These are phyloP conservation scores for Pristionchus japonicus DNA, from an alignment of 2,888 invertebrate genomes.

Conservation along the genomic window DNA sequence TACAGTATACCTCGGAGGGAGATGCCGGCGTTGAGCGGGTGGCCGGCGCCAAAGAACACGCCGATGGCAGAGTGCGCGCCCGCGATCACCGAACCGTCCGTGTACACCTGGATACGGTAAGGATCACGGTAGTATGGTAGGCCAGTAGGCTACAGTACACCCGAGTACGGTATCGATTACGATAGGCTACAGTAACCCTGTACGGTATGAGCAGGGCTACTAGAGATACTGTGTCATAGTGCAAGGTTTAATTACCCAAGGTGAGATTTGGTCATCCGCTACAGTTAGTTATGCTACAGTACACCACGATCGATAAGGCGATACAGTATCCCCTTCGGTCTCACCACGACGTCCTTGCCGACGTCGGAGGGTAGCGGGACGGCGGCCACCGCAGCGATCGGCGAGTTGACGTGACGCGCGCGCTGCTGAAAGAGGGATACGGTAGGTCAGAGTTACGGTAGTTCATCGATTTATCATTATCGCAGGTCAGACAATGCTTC, in stretches of 20 bases:
- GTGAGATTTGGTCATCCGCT: too few relatives aligned
- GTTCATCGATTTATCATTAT: neutral
- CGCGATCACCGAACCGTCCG: neutral
- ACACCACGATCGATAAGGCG: neutral
- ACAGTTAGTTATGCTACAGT: neutral
- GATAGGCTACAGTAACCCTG: too few relatives aligned
- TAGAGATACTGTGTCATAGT: too few relatives aligned
- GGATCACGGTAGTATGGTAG: neutral
- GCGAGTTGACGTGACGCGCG: neutral
- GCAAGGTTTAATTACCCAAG: too few relatives aligned
- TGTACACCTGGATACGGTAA: slow-evolving; percentile 39
- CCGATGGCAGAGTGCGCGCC: slow-evolving; percentile 18
- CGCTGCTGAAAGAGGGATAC: neutral
- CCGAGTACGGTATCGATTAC: neutral
- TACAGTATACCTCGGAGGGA: slow-evolving; percentile 24
- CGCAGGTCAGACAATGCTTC: too few relatives aligned
- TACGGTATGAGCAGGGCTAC: too few relatives aligned
- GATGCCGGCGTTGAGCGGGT: slow-evolving; percentile 8
- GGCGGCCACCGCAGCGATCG: neutral
- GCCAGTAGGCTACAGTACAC: neutral
- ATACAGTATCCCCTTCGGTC: neutral
- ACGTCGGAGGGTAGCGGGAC: neutral
- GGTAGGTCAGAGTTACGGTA: neutral
- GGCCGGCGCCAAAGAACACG: slow-evolving; percentile 25
- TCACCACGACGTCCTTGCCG: slow-evolving; percentile 12